Conservation (phyloP, 2,797 vertebrate species). For the Coregonus ussuriensis region DNA sequence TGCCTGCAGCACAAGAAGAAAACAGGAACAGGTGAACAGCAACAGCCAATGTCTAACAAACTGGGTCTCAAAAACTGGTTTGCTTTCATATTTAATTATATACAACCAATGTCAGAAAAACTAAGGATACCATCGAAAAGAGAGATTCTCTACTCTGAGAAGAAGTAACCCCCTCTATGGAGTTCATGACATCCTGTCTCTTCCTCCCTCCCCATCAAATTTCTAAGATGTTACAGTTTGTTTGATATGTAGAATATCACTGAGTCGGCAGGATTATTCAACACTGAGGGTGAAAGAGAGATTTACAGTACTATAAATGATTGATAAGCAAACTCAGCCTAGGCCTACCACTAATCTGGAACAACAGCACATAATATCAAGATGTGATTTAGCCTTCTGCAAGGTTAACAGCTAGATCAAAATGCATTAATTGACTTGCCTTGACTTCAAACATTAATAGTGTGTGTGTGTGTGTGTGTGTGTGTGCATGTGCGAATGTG, state of each 20-base stretch:
- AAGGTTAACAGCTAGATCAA: too few relatives aligned
- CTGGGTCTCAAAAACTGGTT: conserved; percentile 2
- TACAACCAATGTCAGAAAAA: background rate
- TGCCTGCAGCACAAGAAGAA: conserved; percentile 16
- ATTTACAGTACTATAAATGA: background rate
- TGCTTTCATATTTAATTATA: background rate
- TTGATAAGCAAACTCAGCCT: too few relatives aligned
- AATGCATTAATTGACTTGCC: conserved; percentile 11
- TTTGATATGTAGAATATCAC: too few relatives aligned
- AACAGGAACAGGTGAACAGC: conserved; percentile 13
- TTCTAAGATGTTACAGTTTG: too few relatives aligned
- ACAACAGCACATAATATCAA: background rate
- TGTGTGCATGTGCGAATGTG: too few relatives aligned
- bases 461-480: background rate
- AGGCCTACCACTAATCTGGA: background rate
- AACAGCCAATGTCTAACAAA: background rate
- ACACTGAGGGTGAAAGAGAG: background rate
- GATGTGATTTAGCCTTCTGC: too few relatives aligned
- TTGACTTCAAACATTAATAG: conserved; percentile 39
- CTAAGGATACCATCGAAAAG: background rate
- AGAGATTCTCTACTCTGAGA: background rate
- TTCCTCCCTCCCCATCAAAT: too few relatives aligned
- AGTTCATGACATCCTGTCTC: too few relatives aligned
- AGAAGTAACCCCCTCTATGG: background rate
- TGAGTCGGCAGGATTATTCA: background rate